Conservation (phyloP, 1,140 invertebrate genomes). For the Cephus cinctus region DNA sequence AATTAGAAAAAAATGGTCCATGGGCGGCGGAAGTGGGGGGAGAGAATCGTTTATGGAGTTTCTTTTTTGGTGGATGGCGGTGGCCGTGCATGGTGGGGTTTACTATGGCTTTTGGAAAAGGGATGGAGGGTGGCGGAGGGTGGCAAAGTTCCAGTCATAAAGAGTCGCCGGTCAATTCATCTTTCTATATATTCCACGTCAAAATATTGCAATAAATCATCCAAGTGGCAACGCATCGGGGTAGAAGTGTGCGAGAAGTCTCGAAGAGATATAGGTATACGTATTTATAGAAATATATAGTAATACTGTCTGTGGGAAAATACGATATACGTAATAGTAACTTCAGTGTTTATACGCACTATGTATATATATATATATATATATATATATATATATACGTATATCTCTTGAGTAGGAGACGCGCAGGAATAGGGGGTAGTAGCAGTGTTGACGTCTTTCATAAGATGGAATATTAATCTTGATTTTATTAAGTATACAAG, state of each 20-base stretch:
- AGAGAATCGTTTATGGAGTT: conserved; percentile 7
- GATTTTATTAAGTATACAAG: conserved; percentile 37
- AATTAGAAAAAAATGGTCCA: conserved; percentile 40
- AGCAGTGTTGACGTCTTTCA: conserved; percentile 32
- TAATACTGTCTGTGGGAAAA: not conserved
- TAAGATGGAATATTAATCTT: conserved; percentile 49
- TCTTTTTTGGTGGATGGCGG: not conserved
- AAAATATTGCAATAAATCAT: conserved; percentile 58
- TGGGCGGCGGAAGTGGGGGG: not conserved
- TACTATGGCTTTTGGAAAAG: not conserved
- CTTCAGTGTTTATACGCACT: too few species aligned
- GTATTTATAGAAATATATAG: not conserved
- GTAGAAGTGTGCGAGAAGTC: conserved; percentile 23
- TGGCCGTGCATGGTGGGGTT: not conserved
- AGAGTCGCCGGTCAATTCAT: conserved; percentile 54
- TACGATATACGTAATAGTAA: too few species aligned
- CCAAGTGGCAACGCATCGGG: conserved; percentile 36
- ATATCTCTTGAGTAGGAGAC: too few species aligned
- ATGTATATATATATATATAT: too few species aligned
- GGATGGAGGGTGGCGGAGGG: conserved; percentile 31
- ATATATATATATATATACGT: too few species aligned
- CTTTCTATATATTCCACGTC: conserved; percentile 53
- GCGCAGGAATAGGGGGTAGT: too few species aligned
- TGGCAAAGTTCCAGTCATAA: conserved; percentile 47
- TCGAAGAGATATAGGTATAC: conserved; percentile 3